Percentiles rank a stretch among this genome's conserved stretches.
phyloP scores from a whole-genome alignment of 2,113 vertebrate species.

The Regulus satrapa region DNA sequence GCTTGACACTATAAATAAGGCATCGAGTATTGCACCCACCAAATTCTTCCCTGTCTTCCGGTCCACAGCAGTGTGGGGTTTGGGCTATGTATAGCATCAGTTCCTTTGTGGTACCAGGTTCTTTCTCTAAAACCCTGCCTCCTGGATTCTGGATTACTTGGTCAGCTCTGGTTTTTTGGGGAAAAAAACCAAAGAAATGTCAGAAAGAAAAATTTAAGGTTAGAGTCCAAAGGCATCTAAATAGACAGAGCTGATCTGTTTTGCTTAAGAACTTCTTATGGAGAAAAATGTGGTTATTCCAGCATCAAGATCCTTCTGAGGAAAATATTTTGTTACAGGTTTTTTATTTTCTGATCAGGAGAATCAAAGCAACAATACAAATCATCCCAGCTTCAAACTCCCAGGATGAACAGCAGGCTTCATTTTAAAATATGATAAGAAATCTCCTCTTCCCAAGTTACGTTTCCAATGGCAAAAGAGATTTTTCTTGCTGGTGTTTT shows the following conservation, averaged over 20 bases:
- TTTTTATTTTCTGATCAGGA: neutral
- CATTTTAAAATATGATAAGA: neutral
- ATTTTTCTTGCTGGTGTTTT: neutral
- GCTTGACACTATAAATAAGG: neutral
- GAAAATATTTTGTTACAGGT: neutral
- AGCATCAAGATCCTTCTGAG: neutral
- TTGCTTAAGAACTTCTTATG: neutral
- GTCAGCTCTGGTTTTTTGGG: neutral
- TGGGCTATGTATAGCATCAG: neutral
- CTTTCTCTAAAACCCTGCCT: neutral
- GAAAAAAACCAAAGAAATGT: neutral
- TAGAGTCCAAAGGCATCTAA: neutral
- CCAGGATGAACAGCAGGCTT: neutral
- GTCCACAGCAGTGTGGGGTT: neutral
- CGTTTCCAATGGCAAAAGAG: neutral
- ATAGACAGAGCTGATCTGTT: neutral
- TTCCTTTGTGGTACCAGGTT: neutral
- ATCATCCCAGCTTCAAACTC: neutral
- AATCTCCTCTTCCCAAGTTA: neutral
- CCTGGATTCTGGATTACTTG: neutral
- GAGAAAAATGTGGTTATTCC: neutral
- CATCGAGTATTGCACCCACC: neutral
- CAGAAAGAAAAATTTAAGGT: neutral
- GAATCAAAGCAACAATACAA: neutral
- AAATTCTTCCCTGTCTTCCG: neutral